These are phyloP conservation scores for Sitophilus oryzae DNA, from an alignment of 1,140 invertebrate genomes.

Conservation along the genomic window DNA sequence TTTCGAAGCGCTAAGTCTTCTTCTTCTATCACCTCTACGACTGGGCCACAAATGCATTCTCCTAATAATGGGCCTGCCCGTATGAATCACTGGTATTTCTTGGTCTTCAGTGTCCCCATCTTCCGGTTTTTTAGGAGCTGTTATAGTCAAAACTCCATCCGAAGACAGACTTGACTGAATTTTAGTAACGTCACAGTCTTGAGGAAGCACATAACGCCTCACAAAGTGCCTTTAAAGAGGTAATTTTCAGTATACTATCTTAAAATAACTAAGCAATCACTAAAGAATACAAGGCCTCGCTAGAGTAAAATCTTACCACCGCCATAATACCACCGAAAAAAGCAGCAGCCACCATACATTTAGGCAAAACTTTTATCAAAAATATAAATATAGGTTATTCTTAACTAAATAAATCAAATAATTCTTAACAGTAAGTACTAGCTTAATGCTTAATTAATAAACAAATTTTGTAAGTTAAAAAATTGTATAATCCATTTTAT, in stretches of 20 bases:
- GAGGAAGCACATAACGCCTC: conserved; percentile 61
- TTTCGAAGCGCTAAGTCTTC: not conserved
- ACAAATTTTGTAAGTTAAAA: no score
- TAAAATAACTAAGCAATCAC: not conserved
- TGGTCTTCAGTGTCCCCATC: not conserved
- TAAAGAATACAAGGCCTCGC: no score
- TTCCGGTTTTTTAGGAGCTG: conserved; percentile 46
- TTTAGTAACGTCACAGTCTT: conserved; percentile 57
- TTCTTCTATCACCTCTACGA: not conserved
- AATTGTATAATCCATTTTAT: no score
- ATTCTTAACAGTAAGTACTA: no score
- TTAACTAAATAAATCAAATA: no score
- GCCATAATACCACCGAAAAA: no score
- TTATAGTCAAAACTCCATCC: conserved; percentile 66
- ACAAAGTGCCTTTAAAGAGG: conserved; percentile 55
- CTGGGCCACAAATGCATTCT: not conserved
- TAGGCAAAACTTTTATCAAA: no score
- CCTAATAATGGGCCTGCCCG: not conserved
- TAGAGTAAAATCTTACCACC: no score
- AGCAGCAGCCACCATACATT: no score
- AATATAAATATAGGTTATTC: no score
- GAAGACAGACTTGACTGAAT: conserved; percentile 63
- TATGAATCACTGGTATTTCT: not conserved
- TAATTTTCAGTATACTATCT: not conserved
- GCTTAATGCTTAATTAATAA: no score